Conservation (phyloP, 2,888 invertebrate species). For the Leptinotarsa peninsularis region DNA sequence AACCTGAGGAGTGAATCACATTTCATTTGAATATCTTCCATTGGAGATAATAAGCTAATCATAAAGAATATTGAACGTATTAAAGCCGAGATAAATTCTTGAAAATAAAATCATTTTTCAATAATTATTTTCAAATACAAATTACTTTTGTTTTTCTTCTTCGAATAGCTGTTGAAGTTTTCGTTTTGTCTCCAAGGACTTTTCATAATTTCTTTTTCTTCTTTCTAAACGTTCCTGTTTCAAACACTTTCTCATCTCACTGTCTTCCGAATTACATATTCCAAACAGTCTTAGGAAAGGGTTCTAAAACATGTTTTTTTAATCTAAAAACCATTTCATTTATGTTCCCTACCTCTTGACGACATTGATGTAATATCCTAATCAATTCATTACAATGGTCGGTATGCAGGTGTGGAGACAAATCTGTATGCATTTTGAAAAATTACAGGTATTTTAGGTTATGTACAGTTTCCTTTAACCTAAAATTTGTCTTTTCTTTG, state of each 20-base stretch:
- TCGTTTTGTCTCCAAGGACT: slow-evolving; percentile 52
- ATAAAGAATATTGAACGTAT: too few relatives aligned
- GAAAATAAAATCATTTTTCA: neutral
- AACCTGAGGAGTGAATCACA: too few relatives aligned
- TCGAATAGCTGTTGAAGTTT: slow-evolving; percentile 45
- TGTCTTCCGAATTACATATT: slow-evolving; percentile 53
- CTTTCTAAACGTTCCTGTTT: slow-evolving; percentile 55
- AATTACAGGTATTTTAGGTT: neutral
- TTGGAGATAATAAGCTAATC: too few relatives aligned
- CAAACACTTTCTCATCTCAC: slow-evolving; percentile 52
- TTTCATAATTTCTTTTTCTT: slow-evolving; percentile 51
- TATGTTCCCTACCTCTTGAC: slow-evolving; percentile 63
- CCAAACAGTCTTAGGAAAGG: slow-evolving; percentile 53
- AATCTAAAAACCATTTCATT: neutral
- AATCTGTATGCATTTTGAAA: slow-evolving; percentile 76
- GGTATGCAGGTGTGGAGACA: slow-evolving; percentile 80
- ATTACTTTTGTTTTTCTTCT: slow-evolving; percentile 36
- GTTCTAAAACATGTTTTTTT: slow-evolving; percentile 45
- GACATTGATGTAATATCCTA: slow-evolving; percentile 76
- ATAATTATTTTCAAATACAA: neutral
- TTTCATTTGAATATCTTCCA: too few relatives aligned
- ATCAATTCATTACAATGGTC: slow-evolving; percentile 83
- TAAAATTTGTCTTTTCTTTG: too few relatives aligned
- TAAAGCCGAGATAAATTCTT: neutral
- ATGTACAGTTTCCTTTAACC: too few relatives aligned